Conservation (phyloP, 2,113 vertebrate genomes). For the Ctenomys sociabilis region DNA sequence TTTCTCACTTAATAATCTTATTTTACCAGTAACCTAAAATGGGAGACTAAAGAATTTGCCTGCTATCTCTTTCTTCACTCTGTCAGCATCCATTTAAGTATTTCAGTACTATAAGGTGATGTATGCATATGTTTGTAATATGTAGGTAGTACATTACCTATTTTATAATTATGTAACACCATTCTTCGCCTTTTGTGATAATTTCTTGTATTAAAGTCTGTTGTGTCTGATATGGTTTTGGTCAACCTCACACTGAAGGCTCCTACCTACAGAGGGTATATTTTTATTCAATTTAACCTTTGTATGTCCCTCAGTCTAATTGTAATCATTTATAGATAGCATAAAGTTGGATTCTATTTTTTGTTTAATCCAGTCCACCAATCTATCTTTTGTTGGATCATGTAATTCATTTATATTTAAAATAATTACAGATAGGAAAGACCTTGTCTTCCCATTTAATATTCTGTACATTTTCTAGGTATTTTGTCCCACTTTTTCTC, state of each 20-base stretch:
- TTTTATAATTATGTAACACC: neutral
- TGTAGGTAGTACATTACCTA: neutral
- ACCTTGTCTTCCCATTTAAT: neutral
- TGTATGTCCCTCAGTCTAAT: neutral
- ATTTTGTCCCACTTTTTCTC: neutral
- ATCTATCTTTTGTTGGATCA: too few relatives aligned
- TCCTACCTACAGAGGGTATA: neutral
- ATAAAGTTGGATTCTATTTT: neutral
- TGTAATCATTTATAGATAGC: neutral
- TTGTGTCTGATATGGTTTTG: neutral
- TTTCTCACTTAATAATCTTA: neutral
- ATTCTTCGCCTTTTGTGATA: neutral
- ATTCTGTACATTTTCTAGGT: neutral
- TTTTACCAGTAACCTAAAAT: neutral
- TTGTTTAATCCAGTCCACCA: neutral
- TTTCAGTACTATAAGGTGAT: neutral
- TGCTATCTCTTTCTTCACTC: neutral
- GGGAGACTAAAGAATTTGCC: neutral
- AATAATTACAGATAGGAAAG: neutral
- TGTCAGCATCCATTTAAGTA: neutral
- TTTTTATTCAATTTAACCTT: neutral
- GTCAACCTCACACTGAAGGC: neutral
- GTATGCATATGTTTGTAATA: neutral
- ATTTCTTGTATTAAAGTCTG: neutral
- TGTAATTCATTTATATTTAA: neutral